Conservation (phyloP, 2,113 vertebrate genomes). For the Murina feae region DNA sequence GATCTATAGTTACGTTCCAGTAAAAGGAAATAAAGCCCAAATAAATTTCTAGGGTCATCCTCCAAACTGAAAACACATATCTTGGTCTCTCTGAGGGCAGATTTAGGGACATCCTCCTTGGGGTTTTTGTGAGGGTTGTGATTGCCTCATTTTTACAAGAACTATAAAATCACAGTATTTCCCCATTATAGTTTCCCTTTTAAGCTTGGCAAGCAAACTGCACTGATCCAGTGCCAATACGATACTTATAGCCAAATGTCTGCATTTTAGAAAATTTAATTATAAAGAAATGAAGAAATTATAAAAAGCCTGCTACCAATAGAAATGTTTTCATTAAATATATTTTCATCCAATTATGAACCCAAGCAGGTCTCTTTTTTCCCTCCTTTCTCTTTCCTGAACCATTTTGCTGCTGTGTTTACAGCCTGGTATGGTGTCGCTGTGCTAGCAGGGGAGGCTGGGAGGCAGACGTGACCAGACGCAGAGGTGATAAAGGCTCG, state of each 20-base stretch:
- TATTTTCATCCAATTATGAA: slow-evolving; percentile 48
- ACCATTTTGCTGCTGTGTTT: slow-evolving; percentile 21
- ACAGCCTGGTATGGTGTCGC: neutral
- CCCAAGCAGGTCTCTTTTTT: neutral
- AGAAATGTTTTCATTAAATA: slow-evolving; percentile 59
- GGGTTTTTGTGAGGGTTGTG: slow-evolving; percentile 26
- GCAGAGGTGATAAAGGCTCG: slow-evolving; percentile 64
- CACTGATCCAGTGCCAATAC: slow-evolving; percentile 43
- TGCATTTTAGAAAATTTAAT: slow-evolving; percentile 66
- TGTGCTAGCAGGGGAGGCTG: neutral
- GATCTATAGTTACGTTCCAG: neutral
- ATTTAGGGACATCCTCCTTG: neutral
- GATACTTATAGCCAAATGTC: slow-evolving; percentile 48
- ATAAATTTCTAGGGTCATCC: slow-evolving; percentile 2
- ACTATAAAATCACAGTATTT: slow-evolving; percentile 45
- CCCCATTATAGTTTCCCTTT: slow-evolving; percentile 52
- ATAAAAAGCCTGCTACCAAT: slow-evolving; percentile 43
- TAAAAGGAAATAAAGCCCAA: slow-evolving; percentile 41
- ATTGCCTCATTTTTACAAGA: slow-evolving; percentile 52
- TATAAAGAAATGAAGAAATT: slow-evolving; percentile 54
- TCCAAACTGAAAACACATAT: neutral
- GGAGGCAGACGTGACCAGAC: slow-evolving; percentile 63
- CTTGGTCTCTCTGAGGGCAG: neutral
- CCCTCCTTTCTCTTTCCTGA: neutral
- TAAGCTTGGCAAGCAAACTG: slow-evolving; percentile 40